Evolutionary conservation across 2,113 vertebrate genomes (phyloP), one percentile per base, ranked within the genome.

Genomic region (Syrmaticus mikado): DNA sequence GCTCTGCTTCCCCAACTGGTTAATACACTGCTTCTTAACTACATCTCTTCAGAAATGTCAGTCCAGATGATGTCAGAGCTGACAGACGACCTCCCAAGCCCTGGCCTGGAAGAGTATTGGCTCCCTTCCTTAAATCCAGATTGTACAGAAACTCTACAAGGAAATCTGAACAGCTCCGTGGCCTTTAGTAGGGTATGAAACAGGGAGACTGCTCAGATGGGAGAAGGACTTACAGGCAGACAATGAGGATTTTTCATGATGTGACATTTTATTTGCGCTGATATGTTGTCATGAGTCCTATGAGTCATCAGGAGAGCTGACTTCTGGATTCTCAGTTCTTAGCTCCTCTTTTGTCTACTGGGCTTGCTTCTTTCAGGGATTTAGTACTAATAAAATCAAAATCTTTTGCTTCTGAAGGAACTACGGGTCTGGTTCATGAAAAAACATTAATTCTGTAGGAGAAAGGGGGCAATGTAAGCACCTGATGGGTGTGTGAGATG

Each of bases 201-300:
- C 43, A 65, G 60, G 79, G 84, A 90, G 66, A 83, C 16, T 1
- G 4, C 48, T 55, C 86, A 61, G 27, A 28, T 87, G 82, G 91
- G 94, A 89, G 45, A 82, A 75, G 91, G 85, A 87, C 91, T 94
- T 94, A 82, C 21, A n/a, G 55, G 1, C 64, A 73, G 43, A 95
- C 93, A 94, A 82, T 89, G 74, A 92, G 71, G 82, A 94, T 93
- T 93, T 90, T 81, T 96, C 94, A 89, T 61, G 71, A 57, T 83
- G 74, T 93, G 89, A 92, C 93, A 96, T 94, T 96, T 94, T 67
- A 92, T 92, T 85, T 65, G 82, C 1, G 0, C 91, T 87, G 67
- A 38, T 50, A 17, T 53, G 89, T 50, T 91, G 85, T 85, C 93
- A 61, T 30, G 78, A 78, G 87, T 64, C 93, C 82, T 81, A 1